Base-by-base conservation (phyloP, 1,140 invertebrate species). In the Monochamus saltuarius region DNA sequence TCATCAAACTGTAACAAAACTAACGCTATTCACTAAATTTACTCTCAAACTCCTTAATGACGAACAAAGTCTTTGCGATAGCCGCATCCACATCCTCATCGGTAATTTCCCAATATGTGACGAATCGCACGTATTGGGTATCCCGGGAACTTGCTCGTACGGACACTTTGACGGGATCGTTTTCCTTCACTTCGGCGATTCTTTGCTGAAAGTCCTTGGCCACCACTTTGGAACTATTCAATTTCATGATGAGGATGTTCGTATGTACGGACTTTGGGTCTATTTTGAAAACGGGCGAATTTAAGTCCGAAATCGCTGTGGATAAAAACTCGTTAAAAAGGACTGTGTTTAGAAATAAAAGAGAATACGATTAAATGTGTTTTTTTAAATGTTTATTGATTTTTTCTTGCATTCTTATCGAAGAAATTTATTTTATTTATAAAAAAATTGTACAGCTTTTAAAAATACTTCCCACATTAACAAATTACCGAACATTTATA, bases 241-340 rank as follows among this genome's bases (percentile, higher is more conserved):
- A 76, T 9, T 84, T 74, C 4, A 94, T 69, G 60, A 91, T 82
- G 7, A 94, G 73, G 57, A 95, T 95, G 70, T 95, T 95, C 0
- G 88, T 89, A 56, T 93, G 84, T 2, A 89, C 78, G 4, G 71
- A 79, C 1, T 79, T 72, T 9, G 87, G 64, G 66, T 93, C 83
- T 11, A 93, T 86, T 0, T 61, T 71, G 39, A 71, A 68, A 13
- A 78, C 75, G 53, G 78, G 77, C 46, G 83, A 81, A 36, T 79
- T 77, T 35, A 84, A 58, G 2, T 82, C 76, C 38, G 81, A 71
- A 59, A 92, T 85, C 9, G 81, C 89, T 89, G 75, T 40, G 77
- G 79, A 68, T 11, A 52, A 52, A 40, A 39, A 39, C 29, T 13
- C 11, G 1, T 47, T 4, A 4, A 8, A n/a, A 40, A 40, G 4